A percentile compares a stretch with the other conserved stretches of the same genome.
These are phyloP conservation scores for Eonycteris spelaea DNA, from an alignment of 2,113 vertebrate genomes.

Conservation along the genomic window DNA sequence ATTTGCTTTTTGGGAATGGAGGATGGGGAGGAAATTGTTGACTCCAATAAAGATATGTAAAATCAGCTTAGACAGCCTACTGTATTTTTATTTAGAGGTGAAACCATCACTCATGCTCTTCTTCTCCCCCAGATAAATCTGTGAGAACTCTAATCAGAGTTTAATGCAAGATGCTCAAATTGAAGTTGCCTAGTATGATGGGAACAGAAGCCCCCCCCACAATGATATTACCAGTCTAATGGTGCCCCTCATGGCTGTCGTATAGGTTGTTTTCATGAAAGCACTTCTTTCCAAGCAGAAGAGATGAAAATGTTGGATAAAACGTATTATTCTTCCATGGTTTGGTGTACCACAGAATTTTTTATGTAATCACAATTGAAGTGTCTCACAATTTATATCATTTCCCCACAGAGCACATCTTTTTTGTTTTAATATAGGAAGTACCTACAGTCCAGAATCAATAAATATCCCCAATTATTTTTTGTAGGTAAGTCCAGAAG, in stretches of 20 bases:
- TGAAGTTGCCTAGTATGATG: not conserved
- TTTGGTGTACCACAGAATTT: not conserved
- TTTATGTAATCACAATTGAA: not conserved
- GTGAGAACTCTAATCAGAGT: not conserved
- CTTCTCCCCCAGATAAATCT: not conserved
- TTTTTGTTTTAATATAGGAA: not conserved
- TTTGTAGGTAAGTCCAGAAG: not conserved
- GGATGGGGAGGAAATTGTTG: not conserved
- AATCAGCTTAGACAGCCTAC: not conserved
- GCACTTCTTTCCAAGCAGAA: not conserved
- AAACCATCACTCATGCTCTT: not conserved
- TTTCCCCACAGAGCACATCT: not conserved
- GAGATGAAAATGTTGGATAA: not conserved
- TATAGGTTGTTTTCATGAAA: not conserved
- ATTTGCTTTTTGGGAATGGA: not conserved
- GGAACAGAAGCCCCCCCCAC: not conserved
- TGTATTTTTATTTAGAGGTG: not conserved
- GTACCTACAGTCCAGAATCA: not conserved
- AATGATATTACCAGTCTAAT: rapidly evolving
- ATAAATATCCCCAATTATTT: not conserved
- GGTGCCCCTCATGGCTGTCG: not conserved
- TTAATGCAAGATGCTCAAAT: not conserved
- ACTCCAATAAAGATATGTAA: not conserved
- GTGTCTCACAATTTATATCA: not conserved
- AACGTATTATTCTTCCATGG: not conserved